Base-by-base conservation (phyloP, 2,888 invertebrate species). In the Isotomurus palustris region DNA sequence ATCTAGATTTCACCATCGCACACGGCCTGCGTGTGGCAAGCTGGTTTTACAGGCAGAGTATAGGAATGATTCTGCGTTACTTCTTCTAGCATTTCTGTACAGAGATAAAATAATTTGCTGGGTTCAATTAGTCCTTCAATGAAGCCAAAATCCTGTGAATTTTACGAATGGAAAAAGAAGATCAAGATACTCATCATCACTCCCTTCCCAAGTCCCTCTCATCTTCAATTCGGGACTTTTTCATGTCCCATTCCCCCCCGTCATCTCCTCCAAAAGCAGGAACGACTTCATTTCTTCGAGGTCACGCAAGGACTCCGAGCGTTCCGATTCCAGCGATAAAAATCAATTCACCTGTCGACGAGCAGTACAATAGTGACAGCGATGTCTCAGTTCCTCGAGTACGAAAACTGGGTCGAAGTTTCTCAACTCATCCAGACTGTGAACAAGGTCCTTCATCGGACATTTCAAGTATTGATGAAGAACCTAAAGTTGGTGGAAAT, bases 311-410 rank as follows among this genome's bases (percentile, higher is more conserved):
- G n/a, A 40, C 40, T 40, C 50, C 50, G 10, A 35, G 36, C 25
- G 43, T 43, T 19, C 38, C 51, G 4, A 52, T 52, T 24, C 52
- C 52, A 4, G 41, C 52, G 2, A 52, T 52, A 6, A 38, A 52
- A 41, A 52, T 52, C n/a, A 43, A 50, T 17, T 38, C 38, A 14
- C 50, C 50, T 19, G n/a, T 25, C 14, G 50, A 50, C 5, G 38
- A 50, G 19, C 29, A 12, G 12, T 6, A 27, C 25, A 35, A 14
- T 17, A 50, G 40, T 19, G 38, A 50, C n/a, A 24, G 38, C 10
- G 50, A 50, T 3, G 19, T 36, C 12, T 6, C 8, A 14, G 44
- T 6, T 10, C 40, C 6, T n/a, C 40, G n/a, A n/a, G 19, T 21
- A n/a, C 8, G 49, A 35, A 36, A 12, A 10, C 17, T 50, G 22